A percentile compares a stretch with the other conserved stretches of the same genome.
Conservation (phyloP, 2,888 invertebrate species). For the Oxyteleia sp. region DNA sequence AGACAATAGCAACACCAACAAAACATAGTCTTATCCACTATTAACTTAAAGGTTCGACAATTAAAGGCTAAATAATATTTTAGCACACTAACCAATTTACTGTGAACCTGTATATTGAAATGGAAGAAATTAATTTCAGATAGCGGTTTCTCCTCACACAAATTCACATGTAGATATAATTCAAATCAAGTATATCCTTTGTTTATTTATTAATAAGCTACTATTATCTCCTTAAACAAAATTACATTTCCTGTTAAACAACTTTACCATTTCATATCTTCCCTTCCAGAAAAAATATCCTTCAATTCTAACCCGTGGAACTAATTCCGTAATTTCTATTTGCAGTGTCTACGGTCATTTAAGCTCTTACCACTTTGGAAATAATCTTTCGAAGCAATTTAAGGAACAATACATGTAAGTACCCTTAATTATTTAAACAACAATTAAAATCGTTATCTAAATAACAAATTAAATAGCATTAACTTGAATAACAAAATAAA, state of each 20-base stretch:
- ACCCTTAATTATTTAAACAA: slow-evolving; percentile 4
- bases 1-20: no score
- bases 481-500: no score
- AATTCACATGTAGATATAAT: slow-evolving; percentile 1
- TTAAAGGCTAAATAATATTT: no score
- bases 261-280: neutral
- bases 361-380: slow-evolving; percentile 2
- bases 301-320: neutral
- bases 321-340: slow-evolving; percentile 2
- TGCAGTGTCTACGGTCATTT: neutral
- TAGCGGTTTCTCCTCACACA: neutral
- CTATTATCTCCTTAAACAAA: no score
- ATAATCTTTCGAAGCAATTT: slow-evolving; percentile 3
- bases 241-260: neutral
- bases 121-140: slow-evolving; percentile 3
- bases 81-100: neutral
- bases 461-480: no score
- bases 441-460: no score
- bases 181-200: no score
- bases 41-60: no score
- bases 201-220: no score
- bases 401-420: slow-evolving; percentile 2
- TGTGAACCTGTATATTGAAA: neutral
- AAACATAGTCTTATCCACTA: no score
- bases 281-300: slow-evolving; percentile 1